Evolutionary conservation across 2,797 vertebrate species (phyloP), one percentile per base, ranked within the genome.

Genomic region (Monodelphis domestica): DNA sequence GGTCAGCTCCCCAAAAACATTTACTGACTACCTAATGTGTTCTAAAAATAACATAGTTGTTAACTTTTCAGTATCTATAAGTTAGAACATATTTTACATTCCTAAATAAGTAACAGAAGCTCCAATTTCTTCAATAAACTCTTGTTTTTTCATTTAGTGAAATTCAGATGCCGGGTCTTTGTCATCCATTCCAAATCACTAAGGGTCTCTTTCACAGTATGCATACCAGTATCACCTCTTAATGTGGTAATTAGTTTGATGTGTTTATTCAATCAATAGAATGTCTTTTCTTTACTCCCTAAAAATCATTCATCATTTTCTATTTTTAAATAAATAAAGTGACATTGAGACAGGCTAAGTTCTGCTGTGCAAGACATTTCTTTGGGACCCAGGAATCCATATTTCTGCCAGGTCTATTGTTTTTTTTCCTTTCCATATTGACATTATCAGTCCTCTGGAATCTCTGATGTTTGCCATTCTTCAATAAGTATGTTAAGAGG

Each of bases 281-380:
- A 17, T 7, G 14, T 52, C 2, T 53, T 28, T 94, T 93, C 57
- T 87, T 7, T 29, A 33, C 38, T 84, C 12, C 52, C 14, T 26
- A 33, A 95, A 88, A 70, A 30, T 7, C 45, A 91, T 95, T 92
- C 45, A 53, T 92, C 12, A 89, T 52, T 15, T n/a, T 89, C 28
- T 51, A 10, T 28, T 93, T 94, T 92, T 87, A 28, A 9, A 52
- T 89, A 54, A 91, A 91, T 33, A 53, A 93, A 93, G 54, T 88
- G 53, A 53, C 24, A 70, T 87, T 91, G 63, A 87, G 24, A 84
- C 3, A 51, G 38, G 54, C 29, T 90, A 12, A 21, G 6, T 51
- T 57, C 59, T 53, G 33, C 28, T 59, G 4, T 38, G 4, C 17
- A 90, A 92, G 33, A 28, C 21, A 54, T 26, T 52, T 4, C 50